Conservation (phyloP, 2,113 vertebrate species). For the Paraplagusia blochii region DNA sequence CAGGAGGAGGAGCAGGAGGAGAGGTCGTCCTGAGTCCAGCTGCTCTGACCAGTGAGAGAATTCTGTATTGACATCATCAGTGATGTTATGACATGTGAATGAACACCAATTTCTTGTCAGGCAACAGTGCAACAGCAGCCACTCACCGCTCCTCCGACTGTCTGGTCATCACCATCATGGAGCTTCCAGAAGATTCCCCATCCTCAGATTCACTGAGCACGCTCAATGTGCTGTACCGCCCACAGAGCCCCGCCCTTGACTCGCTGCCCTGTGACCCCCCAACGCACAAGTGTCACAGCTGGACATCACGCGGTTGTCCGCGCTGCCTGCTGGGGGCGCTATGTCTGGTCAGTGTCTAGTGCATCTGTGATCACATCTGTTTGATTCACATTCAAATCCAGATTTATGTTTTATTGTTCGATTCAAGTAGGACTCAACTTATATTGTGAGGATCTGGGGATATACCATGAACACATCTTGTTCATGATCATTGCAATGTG, state of each 20-base stretch:
- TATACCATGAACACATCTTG: too few relatives aligned
- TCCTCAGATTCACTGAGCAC: slow-evolving; percentile 76
- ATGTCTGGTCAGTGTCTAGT: slow-evolving; percentile 76
- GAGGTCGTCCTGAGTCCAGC: slow-evolving; percentile 81
- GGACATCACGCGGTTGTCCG: slow-evolving; percentile 73
- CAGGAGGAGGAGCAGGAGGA: background rate
- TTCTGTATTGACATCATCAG: background rate
- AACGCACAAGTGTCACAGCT: slow-evolving; percentile 72
- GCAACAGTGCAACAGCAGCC: slow-evolving; percentile 17
- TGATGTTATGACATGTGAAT: background rate
- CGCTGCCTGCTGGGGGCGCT: slow-evolving; percentile 83
- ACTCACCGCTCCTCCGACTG: slow-evolving; percentile 77
- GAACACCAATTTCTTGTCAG: background rate
- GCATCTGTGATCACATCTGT: too few relatives aligned
- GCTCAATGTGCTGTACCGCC: slow-evolving; percentile 80
- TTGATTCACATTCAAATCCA: too few relatives aligned
- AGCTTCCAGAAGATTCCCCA: slow-evolving; percentile 75
- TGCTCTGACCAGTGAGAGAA: slow-evolving; percentile 62
- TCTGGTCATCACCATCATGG: slow-evolving; percentile 87
- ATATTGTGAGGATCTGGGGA: too few relatives aligned
- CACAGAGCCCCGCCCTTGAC: slow-evolving; percentile 67
- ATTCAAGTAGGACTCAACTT: too few relatives aligned
- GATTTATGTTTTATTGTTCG: too few relatives aligned
- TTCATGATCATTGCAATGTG: too few relatives aligned
- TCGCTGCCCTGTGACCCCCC: slow-evolving; percentile 75